These are phyloP conservation scores for Tuta absoluta DNA, from an alignment of 2,888 invertebrate species.

Conservation along the genomic window DNA sequence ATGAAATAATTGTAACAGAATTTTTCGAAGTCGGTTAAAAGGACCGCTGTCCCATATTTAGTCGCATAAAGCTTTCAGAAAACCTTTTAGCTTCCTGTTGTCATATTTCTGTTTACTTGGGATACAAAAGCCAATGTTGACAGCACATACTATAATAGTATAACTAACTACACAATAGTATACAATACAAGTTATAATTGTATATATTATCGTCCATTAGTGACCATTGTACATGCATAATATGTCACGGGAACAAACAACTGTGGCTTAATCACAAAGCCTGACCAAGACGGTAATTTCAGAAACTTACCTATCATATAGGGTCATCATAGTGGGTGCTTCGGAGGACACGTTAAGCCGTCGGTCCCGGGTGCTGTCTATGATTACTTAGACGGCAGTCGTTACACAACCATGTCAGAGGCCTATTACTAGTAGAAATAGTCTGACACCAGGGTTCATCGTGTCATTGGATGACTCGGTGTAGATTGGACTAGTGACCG, in stretches of 20 bases:
- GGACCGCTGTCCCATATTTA: too few relatives aligned
- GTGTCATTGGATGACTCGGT: too few relatives aligned
- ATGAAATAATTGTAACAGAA: too few relatives aligned
- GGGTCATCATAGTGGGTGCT: too few relatives aligned
- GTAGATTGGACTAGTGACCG: too few relatives aligned
- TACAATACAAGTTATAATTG: not conserved
- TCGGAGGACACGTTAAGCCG: too few relatives aligned
- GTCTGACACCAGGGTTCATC: too few relatives aligned
- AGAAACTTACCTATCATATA: not conserved
- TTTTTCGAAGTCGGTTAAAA: too few relatives aligned
- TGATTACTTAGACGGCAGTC: too few relatives aligned
- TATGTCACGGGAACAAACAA: not conserved
- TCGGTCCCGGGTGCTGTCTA: too few relatives aligned
- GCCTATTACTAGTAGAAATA: too few relatives aligned
- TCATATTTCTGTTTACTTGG: constrained; percentile 1
- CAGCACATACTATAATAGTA: not conserved
- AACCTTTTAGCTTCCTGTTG: not conserved
- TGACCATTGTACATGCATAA: not conserved
- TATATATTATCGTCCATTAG: not conserved
- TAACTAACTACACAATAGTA: not conserved
- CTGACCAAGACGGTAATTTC: not conserved
- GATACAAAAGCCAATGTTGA: not conserved
- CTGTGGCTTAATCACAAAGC: not conserved
- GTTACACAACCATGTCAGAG: too few relatives aligned
- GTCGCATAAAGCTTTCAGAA: not conserved